These are phyloP conservation scores for Neosilurus mollespiculum DNA, from an alignment of 2,797 vertebrate species.

Conservation along the genomic window DNA sequence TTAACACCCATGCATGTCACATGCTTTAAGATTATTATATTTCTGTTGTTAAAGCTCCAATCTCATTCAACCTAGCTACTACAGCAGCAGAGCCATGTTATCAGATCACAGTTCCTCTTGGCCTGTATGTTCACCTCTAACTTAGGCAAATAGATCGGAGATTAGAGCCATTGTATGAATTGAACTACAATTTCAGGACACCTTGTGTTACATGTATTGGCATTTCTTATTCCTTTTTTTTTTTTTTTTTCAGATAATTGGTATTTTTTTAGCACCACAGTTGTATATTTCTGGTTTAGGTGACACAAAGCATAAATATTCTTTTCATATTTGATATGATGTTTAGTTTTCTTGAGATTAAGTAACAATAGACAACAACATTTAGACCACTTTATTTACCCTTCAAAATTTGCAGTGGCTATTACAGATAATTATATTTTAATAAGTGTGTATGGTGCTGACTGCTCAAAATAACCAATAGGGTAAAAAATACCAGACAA, in stretches of 20 bases:
- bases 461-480: too few relatives aligned
- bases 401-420: too few relatives aligned
- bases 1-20: constrained; percentile 16
- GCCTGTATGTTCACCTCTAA: background rate
- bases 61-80: constrained; percentile 10
- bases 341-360: background rate
- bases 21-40: constrained; percentile 22
- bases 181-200: constrained; percentile 11
- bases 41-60: constrained; percentile 23
- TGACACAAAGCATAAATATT: background rate
- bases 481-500: too few relatives aligned
- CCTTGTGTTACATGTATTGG: too few relatives aligned
- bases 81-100: constrained; percentile 11
- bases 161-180: background rate
- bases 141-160: background rate
- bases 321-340: background rate
- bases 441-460: too few relatives aligned
- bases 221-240: too few relatives aligned
- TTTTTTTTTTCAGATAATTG: too few relatives aligned
- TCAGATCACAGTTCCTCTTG: background rate
- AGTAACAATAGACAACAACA: background rate
- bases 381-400: too few relatives aligned
- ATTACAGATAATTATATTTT: too few relatives aligned
- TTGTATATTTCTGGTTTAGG: background rate
- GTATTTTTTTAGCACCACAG: constrained; percentile 1